phyloP scores from a whole-genome alignment of 2,888 invertebrate genomes.

The Prosapia bicincta region DNA sequence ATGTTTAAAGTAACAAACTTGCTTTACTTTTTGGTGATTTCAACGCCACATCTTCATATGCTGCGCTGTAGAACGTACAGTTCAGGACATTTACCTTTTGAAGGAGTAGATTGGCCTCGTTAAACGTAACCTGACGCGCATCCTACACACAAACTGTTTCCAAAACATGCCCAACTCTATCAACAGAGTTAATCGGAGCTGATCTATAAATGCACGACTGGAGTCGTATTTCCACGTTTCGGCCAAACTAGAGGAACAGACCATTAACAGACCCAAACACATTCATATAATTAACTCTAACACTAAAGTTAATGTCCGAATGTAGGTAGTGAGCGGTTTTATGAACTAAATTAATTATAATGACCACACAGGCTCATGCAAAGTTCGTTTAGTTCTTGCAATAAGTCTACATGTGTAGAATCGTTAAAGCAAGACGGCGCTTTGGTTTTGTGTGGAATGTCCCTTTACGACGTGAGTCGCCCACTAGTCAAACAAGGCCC shows the following conservation, averaged over 20 bases:
- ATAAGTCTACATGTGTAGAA: neutral
- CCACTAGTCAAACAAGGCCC: neutral
- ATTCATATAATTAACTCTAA: neutral
- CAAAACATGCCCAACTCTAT: neutral
- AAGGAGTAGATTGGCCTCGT: neutral
- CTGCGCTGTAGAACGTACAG: too few relatives aligned
- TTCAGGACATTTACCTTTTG: neutral
- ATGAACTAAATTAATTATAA: constrained; percentile 2
- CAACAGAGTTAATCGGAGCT: neutral
- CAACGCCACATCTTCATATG: too few relatives aligned
- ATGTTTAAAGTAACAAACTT: too few relatives aligned
- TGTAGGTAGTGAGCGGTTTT: neutral
- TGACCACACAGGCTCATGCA: neutral
- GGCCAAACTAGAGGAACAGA: neutral
- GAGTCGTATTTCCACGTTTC: neutral
- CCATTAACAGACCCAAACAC: neutral
- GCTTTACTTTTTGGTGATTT: too few relatives aligned
- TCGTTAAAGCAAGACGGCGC: neutral
- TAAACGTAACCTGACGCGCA: neutral
- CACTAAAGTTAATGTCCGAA: neutral
- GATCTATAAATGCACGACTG: neutral
- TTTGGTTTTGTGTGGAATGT: neutral
- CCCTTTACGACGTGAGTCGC: neutral
- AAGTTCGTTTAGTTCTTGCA: neutral
- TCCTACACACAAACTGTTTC: neutral